Evolutionary conservation across 2,113 vertebrate species (phyloP).

Genomic region (Benthochromis sp.): DNA sequence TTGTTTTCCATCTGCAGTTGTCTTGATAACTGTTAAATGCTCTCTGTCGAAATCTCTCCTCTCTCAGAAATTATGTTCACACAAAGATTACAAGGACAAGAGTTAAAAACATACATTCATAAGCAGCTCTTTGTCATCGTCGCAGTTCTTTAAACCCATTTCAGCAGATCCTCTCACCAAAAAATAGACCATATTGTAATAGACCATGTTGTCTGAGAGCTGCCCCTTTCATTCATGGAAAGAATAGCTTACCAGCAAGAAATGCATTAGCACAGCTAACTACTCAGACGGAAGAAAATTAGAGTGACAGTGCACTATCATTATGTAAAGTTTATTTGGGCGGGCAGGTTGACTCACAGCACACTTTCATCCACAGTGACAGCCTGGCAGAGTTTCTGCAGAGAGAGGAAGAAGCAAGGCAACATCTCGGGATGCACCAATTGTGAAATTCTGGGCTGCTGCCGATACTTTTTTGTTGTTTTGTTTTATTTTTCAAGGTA

Average conservation of each 20-base stretch:
- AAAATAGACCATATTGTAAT: background rate
- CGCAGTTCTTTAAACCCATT: background rate
- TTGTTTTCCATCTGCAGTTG: background rate
- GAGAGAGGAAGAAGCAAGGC: background rate
- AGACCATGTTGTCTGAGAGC: background rate
- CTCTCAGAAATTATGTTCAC: background rate
- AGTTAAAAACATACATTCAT: background rate
- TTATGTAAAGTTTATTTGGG: constrained; percentile 14
- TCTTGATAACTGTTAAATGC: background rate
- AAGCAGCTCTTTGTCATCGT: background rate
- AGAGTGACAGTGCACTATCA: constrained; percentile 2
- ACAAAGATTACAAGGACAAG: background rate
- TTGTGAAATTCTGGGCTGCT: background rate
- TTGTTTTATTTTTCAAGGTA: background rate
- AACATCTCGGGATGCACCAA: background rate
- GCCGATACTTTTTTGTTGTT: background rate
- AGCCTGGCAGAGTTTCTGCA: constrained; percentile 8
- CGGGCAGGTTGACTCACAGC: constrained; percentile 27
- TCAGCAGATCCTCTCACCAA: background rate
- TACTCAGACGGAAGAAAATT: background rate
- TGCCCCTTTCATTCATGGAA: background rate
- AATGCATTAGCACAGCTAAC: constrained; percentile 21
- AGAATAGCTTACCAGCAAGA: background rate
- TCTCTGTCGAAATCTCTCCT: background rate
- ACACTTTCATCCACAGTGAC: constrained; percentile 11